Conservation (phyloP, 2,888 invertebrate genomes). For the Tortricodes alternella region DNA sequence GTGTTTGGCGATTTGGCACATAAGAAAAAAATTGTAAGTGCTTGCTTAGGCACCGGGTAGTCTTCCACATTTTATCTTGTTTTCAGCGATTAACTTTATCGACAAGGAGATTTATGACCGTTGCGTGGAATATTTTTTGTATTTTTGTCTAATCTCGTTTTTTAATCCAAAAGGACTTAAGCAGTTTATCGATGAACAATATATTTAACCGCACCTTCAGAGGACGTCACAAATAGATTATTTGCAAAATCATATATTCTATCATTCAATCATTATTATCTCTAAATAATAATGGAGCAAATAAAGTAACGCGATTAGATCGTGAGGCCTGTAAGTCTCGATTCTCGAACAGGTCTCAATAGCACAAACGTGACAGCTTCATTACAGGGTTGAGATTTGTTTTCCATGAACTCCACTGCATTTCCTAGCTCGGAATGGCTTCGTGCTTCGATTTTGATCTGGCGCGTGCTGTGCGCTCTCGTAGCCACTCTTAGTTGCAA, state of each 20-base stretch:
- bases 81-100: conserved; percentile 11
- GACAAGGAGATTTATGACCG: conserved; percentile 6
- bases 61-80: conserved; percentile 28
- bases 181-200: conserved; percentile 7
- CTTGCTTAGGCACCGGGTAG: conserved; percentile 17
- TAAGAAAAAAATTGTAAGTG: conserved; percentile 25
- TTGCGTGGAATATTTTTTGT: conserved; percentile 7
- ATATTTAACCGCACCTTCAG: conserved; percentile 3
- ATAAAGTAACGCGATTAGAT: conserved; percentile 32
- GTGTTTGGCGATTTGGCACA: conserved; percentile 8
- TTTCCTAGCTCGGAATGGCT: conserved; percentile 55
- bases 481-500: conserved; percentile 55
- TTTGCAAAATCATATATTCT: not conserved
- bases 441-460: conserved; percentile 68
- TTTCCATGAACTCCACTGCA: conserved; percentile 51
- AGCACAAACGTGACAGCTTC: conserved; percentile 52
- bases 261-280: conserved; percentile 13
- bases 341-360: conserved; percentile 35
- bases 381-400: conserved; percentile 53
- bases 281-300: not conserved
- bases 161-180: conserved; percentile 3
- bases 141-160: not conserved
- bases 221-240: not conserved
- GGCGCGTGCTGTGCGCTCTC: conserved; percentile 60
- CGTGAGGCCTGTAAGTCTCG: conserved; percentile 36